Evolutionary conservation across 2,888 invertebrate species (phyloP).

Genomic region (Sialis fuliginosa): DNA sequence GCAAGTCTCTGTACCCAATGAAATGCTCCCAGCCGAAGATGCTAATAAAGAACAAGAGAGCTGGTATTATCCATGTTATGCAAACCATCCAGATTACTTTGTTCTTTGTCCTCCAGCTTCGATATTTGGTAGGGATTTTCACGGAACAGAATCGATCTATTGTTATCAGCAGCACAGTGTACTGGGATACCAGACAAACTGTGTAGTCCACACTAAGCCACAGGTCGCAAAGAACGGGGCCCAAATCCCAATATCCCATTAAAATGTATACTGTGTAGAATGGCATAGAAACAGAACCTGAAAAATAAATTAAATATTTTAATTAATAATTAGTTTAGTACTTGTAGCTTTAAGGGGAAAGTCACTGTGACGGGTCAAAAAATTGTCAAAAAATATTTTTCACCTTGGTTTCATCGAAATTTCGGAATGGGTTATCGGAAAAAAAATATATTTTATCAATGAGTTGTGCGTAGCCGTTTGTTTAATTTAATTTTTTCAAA

Average conservation of each 20-base stretch:
- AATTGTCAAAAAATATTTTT: no score
- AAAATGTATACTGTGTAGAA: constrained; percentile 96
- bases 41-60: constrained; percentile 88
- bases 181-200: constrained; percentile 96
- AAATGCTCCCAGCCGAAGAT: constrained; percentile 99
- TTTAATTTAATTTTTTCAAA: no score
- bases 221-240: constrained; percentile 87
- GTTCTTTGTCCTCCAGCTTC: constrained; percentile 90
- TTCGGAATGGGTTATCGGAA: no score
- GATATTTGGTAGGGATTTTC: constrained; percentile 91
- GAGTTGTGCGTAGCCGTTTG: no score
- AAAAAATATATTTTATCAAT: no score
- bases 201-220: constrained; percentile 99
- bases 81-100: constrained; percentile 91
- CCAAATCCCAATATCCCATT: constrained; percentile 93
- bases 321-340: background rate
- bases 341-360: no score
- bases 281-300: constrained; percentile 94
- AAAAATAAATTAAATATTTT: constrained; percentile 8
- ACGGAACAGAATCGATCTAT: constrained; percentile 98
- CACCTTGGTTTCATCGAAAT: no score
- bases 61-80: constrained; percentile 93
- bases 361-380: no score
- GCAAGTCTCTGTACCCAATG: constrained; percentile 75
- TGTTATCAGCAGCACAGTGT: constrained; percentile 95